A percentile compares a stretch with the other conserved stretches of the same genome.
Evolutionary conservation across 23 tunicate species (phyloP).

Genomic region (Trididemnum clinides): DNA sequence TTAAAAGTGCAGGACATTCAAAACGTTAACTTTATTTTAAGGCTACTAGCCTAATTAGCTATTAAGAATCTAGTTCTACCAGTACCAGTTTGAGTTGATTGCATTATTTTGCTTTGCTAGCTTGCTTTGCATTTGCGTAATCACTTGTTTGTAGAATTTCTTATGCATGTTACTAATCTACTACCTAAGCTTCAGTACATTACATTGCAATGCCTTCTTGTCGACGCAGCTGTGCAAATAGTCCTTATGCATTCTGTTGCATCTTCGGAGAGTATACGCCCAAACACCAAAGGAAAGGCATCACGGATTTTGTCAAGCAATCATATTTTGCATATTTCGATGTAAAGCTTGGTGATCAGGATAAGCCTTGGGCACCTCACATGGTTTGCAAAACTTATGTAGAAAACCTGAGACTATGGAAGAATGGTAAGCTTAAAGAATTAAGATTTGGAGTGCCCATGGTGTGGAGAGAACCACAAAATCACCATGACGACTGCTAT

Average conservation of each 20-base stretch:
- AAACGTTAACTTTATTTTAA: no score
- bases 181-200: no score
- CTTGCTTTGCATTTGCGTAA: no score
- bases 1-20: no score
- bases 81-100: no score
- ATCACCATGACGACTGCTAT: conserved; percentile 11
- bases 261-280: background rate
- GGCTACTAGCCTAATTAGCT: no score
- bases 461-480: conserved; percentile 1
- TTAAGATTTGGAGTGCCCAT: conserved; percentile 11
- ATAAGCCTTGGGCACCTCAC: conserved; percentile 26
- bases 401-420: background rate
- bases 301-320: background rate
- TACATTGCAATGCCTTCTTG: no score
- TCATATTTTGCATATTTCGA: background rate
- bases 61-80: no score
- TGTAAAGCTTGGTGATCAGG: conserved; percentile 21
- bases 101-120: no score
- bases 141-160: no score
- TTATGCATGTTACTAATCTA: no score
- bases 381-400: background rate
- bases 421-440: background rate
- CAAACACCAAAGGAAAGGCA: background rate
- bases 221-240: background rate
- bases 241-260: conserved; percentile 7